These are phyloP conservation scores for Homalodisca vitripennis DNA, from an alignment of 1,140 invertebrate species.

Conservation along the genomic window DNA sequence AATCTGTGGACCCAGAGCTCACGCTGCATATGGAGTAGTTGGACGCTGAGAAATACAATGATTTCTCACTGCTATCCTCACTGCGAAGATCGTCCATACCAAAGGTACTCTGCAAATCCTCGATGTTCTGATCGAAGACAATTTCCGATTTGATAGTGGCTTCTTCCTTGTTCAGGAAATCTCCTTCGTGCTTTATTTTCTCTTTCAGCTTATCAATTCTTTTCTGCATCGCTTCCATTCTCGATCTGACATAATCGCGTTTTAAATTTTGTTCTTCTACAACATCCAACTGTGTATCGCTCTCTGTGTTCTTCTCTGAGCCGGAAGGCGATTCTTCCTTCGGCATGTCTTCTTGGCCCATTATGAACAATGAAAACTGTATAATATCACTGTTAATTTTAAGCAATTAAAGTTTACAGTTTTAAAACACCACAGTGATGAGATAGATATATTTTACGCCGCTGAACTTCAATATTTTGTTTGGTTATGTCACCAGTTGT, in stretches of 20 bases:
- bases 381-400: background rate
- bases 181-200: conserved; percentile 1
- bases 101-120: background rate
- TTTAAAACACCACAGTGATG: too few relatives aligned
- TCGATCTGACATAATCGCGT: background rate
- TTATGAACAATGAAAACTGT: background rate
- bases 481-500: too few relatives aligned
- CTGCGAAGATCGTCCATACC: background rate
- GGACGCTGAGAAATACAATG: conserved; percentile 14
- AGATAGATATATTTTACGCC: too few relatives aligned
- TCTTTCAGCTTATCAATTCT: conserved; percentile 21
- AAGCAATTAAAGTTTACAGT: too few relatives aligned
- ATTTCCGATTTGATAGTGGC: background rate
- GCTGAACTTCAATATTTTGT: too few relatives aligned
- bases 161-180: background rate
- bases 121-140: background rate
- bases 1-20: background rate
- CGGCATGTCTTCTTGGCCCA: background rate
- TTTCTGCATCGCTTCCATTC: conserved; percentile 23
- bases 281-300: background rate
- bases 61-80: background rate
- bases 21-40: background rate
- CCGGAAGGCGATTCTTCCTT: background rate
- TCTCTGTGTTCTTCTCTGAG: background rate
- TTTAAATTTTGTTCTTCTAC: background rate